Conservation (phyloP, 2,888 invertebrate species). For the Pristionchus mayeri region DNA sequence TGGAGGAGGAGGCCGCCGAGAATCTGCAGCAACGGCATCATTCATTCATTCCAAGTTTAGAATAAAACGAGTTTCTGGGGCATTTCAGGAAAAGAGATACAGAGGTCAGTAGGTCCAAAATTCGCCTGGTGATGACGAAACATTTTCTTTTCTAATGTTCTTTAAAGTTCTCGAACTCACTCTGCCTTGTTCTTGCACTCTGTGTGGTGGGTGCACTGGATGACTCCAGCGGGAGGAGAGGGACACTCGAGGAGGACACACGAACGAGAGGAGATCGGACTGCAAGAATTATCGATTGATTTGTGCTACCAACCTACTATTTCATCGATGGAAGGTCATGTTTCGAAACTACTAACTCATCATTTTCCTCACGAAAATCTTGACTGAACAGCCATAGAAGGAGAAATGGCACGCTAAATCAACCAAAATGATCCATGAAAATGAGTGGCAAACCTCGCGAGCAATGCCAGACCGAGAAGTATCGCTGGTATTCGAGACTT, state of each 20-base stretch:
- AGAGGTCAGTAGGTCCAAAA: no score
- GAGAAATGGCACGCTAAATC: not conserved
- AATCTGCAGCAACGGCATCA: constrained; percentile 13
- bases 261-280: constrained; percentile 20
- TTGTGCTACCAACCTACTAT: no score
- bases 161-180: no score
- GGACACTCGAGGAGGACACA: constrained; percentile 27
- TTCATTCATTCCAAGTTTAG: no score
- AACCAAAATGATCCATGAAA: not conserved
- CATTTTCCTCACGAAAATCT: not conserved
- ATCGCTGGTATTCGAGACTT: not conserved
- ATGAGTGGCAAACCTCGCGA: constrained; percentile 4
- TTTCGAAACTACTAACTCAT: not conserved
- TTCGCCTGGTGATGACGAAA: not conserved
- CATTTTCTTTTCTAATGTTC: not conserved
- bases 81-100: no score
- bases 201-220: not conserved
- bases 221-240: not conserved
- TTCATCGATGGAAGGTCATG: no score
- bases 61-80: no score
- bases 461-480: not conserved
- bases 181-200: constrained; percentile 34
- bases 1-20: not conserved
- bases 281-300: not conserved
- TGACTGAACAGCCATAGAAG: not conserved